Base-by-base conservation (phyloP, 2,888 invertebrate genomes). In the Philaethria dido region DNA sequence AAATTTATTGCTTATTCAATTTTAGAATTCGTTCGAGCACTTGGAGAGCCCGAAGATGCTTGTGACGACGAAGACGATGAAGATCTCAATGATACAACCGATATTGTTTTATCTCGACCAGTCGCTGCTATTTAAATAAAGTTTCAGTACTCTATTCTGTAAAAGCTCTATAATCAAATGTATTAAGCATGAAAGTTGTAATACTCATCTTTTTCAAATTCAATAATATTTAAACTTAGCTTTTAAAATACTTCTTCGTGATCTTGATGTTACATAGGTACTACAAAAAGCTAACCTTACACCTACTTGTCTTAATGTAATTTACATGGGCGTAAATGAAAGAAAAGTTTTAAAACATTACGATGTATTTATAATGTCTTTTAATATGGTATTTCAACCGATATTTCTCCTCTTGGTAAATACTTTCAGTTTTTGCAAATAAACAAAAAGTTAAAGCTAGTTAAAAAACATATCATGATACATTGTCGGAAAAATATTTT, bases 21-120 rank as follows among this genome's bases (percentile, higher is more conserved):
- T 70, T 14, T 33, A 96, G 96, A 96, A 91, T 96, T 96, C 81
- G 97, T 96, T 2, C 95, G 97, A 78, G 97, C 97, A 0, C 93
- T 97, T 6, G 97, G 97, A 0, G 97, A 97, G 83, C 97, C 97
- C 0, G 96, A 96, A 81, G 96, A 97, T 77, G 95, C 95, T 29
- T 95, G 95, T 59, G 96, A 96, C 45, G 97, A 96, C 42, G 94
- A 94, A 60, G 95, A 95, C 45, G 94, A 94, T 1, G 93, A 93
- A 0, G 93, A 92, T 20, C 72, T 78, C 9, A 82, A 78, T 0
- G 89, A 91, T 2, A 81, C 82, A 0, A 76, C 80, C 0, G 90
- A 90, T 20, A 71, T 87, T 22, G 77, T 77, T 4, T 73, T 88
- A 22, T 81, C 85, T 0, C 78, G 80, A 72, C 75, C 87, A 0